Evolutionary conservation across 2,113 vertebrate genomes (phyloP).

Genomic region (human): GRCh38 chr1:147319501-147320000

Average conservation of each 20-base stretch:
- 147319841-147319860: no score
- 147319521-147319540: slow-evolving; percentile 91
- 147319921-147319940: no score
- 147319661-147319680: slow-evolving; percentile 91
- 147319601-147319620: slow-evolving; percentile 88
- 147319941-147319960: no score
- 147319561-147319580: slow-evolving; percentile 92
- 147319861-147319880: no score
- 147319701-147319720: slow-evolving; percentile 90
- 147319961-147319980: slow-evolving; percentile 6
- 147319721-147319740: slow-evolving; percentile 95
- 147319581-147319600: slow-evolving; percentile 93
- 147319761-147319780: slow-evolving; percentile 90
- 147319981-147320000: slow-evolving; percentile 84
- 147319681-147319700: slow-evolving; percentile 87
- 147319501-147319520: slow-evolving; percentile 88
- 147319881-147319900: no score
- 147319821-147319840: slow-evolving; percentile 80
- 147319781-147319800: slow-evolving; percentile 90
- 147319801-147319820: slow-evolving; percentile 90
- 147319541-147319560: slow-evolving; percentile 91
- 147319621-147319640: slow-evolving; percentile 90
- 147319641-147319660: slow-evolving; percentile 91
- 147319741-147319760: slow-evolving; percentile 87
- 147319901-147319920: no score